These are phyloP conservation scores for Lepidostoma basale DNA, from an alignment of 1,140 invertebrate species.

Conservation along the genomic window DNA sequence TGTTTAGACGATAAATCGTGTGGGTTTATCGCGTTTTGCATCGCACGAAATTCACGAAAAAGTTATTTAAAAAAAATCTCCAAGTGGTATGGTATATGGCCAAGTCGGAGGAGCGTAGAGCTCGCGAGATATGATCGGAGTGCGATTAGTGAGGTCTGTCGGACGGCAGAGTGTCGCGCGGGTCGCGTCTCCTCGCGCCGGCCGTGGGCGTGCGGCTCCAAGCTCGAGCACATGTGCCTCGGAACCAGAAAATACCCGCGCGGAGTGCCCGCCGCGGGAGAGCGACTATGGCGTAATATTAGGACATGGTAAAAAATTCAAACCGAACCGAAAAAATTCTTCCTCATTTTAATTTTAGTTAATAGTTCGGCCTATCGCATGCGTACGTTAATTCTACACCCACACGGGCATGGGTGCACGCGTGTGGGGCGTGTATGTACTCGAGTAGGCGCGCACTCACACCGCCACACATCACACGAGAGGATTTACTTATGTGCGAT, in stretches of 20 bases:
- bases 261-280: slow-evolving; percentile 7
- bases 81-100: too few species aligned
- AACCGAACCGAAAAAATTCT: slow-evolving; percentile 8
- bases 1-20: too few species aligned
- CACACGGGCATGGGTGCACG: background rate
- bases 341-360: slow-evolving; percentile 34
- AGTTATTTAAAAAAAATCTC: too few species aligned
- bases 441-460: background rate
- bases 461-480: slow-evolving; percentile 9
- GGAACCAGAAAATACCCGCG: background rate
- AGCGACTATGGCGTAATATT: slow-evolving; percentile 23
- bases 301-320: slow-evolving; percentile 24
- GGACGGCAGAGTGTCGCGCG: background rate
- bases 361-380: slow-evolving; percentile 35
- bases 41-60: too few species aligned
- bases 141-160: too few species aligned
- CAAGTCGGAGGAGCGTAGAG: too few species aligned
- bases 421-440: slow-evolving; percentile 20
- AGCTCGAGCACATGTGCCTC: background rate
- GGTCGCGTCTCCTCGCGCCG: background rate
- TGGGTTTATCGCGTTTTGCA: too few species aligned
- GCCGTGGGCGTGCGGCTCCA: background rate
- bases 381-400: slow-evolving; percentile 26
- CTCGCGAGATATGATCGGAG: too few species aligned
- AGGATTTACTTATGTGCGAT: slow-evolving; percentile 16